These are phyloP conservation scores for Pachyrhynchus sulphureomaculatus DNA, from an alignment of 1,140 invertebrate species.

Conservation along the genomic window DNA sequence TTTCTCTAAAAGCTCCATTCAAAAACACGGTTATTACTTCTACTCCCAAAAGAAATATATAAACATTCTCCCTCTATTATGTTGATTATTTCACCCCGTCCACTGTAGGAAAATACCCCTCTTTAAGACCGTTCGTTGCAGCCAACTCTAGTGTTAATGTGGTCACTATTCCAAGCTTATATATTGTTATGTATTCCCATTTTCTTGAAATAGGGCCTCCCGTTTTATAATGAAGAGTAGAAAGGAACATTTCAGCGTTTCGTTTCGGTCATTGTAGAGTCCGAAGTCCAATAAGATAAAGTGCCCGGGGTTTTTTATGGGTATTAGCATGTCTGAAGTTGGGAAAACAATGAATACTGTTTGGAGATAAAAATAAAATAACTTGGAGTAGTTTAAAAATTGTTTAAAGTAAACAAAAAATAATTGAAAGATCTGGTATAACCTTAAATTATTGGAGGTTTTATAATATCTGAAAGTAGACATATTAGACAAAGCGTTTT, in stretches of 20 bases:
- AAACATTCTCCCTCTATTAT: conserved; percentile 25
- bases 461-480: too few species aligned
- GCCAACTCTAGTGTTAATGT: conserved; percentile 29
- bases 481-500: too few species aligned
- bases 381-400: too few species aligned
- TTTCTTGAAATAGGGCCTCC: conserved; percentile 38
- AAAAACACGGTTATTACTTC: not conserved
- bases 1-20: too few species aligned
- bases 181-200: conserved; percentile 41
- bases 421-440: too few species aligned
- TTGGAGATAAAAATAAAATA: too few species aligned
- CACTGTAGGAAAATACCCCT: conserved; percentile 11
- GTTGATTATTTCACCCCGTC: conserved; percentile 29
- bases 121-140: conserved; percentile 21
- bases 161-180: conserved; percentile 32
- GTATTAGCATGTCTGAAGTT: conserved; percentile 11
- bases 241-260: conserved; percentile 44
- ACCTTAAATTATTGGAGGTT: too few species aligned
- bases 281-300: conserved; percentile 46
- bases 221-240: conserved; percentile 45
- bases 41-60: conserved; percentile 17
- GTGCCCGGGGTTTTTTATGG: conserved; percentile 32
- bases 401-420: too few species aligned
- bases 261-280: conserved; percentile 38
- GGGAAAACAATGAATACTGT: not conserved